A percentile compares a stretch with the other conserved stretches of the same genome.
Evolutionary conservation across 2,113 vertebrate genomes (phyloP).

Genomic region (Brachyhypopomus gauderio): DNA sequence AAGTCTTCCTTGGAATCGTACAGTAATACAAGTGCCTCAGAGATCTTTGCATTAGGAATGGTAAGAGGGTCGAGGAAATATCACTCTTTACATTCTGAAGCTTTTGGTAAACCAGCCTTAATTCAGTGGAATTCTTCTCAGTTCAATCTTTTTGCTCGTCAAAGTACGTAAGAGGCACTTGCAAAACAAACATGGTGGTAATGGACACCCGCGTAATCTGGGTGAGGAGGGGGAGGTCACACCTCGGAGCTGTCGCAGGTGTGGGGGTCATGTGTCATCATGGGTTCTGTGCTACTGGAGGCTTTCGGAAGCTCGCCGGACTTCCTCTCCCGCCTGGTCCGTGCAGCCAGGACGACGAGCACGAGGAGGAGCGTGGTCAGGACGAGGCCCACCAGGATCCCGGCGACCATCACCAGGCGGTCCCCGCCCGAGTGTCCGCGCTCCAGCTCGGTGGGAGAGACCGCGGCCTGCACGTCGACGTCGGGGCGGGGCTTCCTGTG

Average conservation of each 20-base stretch:
- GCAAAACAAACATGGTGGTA: constrained; percentile 61
- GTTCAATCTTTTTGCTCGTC: constrained; percentile 53
- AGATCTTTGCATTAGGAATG: background rate
- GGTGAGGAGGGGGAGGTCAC: constrained; percentile 64
- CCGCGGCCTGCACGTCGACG: constrained; percentile 59
- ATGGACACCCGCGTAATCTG: background rate
- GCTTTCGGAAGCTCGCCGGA: constrained; percentile 60
- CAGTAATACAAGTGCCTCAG: constrained; percentile 8
- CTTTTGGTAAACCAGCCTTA: background rate
- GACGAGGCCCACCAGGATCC: constrained; percentile 73
- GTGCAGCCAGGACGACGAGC: constrained; percentile 67
- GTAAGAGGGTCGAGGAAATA: no score
- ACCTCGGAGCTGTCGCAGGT: constrained; percentile 87
- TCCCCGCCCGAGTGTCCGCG: constrained; percentile 60
- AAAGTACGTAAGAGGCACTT: constrained; percentile 74
- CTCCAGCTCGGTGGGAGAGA: constrained; percentile 73
- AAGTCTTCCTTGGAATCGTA: constrained; percentile 10
- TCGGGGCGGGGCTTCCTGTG: constrained; percentile 64
- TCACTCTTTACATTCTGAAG: background rate
- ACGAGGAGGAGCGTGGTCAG: constrained; percentile 75
- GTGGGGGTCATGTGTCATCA: constrained; percentile 69
- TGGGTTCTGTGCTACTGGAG: constrained; percentile 76
- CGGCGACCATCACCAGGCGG: constrained; percentile 70
- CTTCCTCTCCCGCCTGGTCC: constrained; percentile 67
- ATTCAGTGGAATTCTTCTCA: constrained; percentile 18